Base-by-base conservation (phyloP, 2,888 invertebrate species). In the Dorcus parallelipipedus region DNA sequence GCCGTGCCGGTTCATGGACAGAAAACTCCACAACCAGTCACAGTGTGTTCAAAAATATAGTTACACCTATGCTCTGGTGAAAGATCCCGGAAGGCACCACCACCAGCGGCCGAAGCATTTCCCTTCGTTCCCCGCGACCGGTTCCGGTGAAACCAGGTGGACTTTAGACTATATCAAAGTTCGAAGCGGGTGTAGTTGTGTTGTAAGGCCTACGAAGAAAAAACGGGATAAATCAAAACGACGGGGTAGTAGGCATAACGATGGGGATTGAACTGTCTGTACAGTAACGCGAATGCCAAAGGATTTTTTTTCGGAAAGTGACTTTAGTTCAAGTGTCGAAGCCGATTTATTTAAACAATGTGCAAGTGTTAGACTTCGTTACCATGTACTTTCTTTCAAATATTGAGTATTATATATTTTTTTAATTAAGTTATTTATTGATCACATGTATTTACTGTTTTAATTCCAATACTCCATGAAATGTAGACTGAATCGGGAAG, bases 141-240 rank as follows among this genome's bases (percentile, higher is more conserved):
- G 80, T 2, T 66, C 70, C 6, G 71, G 68, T 40, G 71, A 71
- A 33, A 71, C 71, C 8, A 83, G 84, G 55, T 93, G 90, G 87
- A 86, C 88, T 61, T 81, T 93, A 78, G 93, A 93, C 80, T 91
- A 92, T 79, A 90, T 94, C 69, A 82, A 84, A 69, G 86, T 94
- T 61, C 83, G 92, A 58, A 90, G 90, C 67, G 94, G 93, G 41
- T 94, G 94, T 79, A 86, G 90, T 71, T 94, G 94, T 79, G 88
- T 90, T 75, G 84, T 93, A 62, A 82, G 80, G 71, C 85, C 86
- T 41, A 80, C 81, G 62, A 83, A 81, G 72, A 79, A 80, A 67
- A 83, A 82, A 65, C 45, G 45, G 45, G 45, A 45, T 23, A 45
- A 45, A 10, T 20, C 17, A 9, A 45, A 20, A 45, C 45, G 45